These are phyloP conservation scores for Perodicticus potto DNA, from an alignment of 2,797 vertebrate genomes.

Conservation along the genomic window DNA sequence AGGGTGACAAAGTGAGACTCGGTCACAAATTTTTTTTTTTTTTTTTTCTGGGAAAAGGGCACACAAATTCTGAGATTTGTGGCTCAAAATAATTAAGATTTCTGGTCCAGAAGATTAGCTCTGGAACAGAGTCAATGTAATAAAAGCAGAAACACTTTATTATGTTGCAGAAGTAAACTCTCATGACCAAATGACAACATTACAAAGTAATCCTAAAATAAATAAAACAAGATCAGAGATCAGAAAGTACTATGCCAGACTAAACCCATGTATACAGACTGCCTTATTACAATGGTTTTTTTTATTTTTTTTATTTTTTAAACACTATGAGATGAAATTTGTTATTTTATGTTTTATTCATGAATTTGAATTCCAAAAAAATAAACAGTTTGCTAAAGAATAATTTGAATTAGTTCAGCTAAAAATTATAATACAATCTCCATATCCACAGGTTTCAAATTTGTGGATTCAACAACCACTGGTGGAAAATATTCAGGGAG, in stretches of 20 bases:
- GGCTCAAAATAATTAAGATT: background rate
- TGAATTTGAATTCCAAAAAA: background rate
- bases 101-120: background rate
- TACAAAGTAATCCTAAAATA: background rate
- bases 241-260: background rate
- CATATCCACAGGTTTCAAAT: background rate
- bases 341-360: background rate
- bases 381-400: background rate
- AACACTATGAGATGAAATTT: background rate
- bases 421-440: background rate
- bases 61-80: background rate
- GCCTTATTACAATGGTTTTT: background rate
- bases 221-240: conserved; percentile 12
- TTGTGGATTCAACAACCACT: background rate
- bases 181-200: background rate
- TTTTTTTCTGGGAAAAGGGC: background rate
- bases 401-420: conserved; percentile 4
- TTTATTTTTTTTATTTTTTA: background rate
- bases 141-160: background rate
- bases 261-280: background rate
- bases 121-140: background rate
- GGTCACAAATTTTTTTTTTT: no score
- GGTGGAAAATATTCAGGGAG: background rate
- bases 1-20: no score
- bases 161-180: background rate